A percentile compares a stretch with the other conserved stretches of the same genome.
Conservation (phyloP, 1,140 invertebrate species). For the Wasmannia auropunctata region DNA sequence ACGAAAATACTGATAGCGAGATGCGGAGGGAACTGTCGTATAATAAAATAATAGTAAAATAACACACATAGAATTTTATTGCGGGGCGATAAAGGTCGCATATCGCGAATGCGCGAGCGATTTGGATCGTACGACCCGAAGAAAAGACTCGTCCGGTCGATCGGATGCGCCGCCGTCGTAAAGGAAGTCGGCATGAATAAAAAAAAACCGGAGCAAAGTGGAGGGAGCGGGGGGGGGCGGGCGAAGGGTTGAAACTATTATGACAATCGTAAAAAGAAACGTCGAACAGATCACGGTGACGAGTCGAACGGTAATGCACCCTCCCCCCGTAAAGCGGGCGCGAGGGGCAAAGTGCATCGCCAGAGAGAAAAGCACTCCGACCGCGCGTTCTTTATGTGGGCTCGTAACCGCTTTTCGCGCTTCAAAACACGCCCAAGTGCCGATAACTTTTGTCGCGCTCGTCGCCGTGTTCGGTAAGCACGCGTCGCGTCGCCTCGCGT, state of each 20-base stretch:
- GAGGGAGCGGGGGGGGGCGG: neutral
- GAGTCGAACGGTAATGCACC: constrained; percentile 24
- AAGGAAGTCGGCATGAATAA: constrained; percentile 19
- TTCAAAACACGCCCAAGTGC: constrained; percentile 39
- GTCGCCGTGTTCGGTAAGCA: neutral
- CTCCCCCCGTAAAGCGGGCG: constrained; percentile 22
- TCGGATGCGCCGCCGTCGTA: constrained; percentile 6
- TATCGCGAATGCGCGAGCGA: neutral
- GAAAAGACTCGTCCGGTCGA: constrained; percentile 9
- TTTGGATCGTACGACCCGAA: neutral
- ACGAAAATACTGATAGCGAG: neutral
- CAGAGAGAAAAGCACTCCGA: constrained; percentile 28
- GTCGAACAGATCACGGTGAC: constrained; percentile 35
- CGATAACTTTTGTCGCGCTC: constrained; percentile 43
- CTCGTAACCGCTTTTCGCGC: constrained; percentile 55
- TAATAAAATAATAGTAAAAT: neutral
- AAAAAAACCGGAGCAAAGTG: neutral
- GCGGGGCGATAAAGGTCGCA: neutral
- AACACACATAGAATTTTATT: constrained; percentile 12
- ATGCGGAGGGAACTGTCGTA: no score
- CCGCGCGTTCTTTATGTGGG: constrained; percentile 44
- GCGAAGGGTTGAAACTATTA: constrained; percentile 52
- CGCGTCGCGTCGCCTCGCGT: neutral
- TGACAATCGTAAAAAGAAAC: constrained; percentile 60
- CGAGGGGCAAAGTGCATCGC: constrained; percentile 38